Evolutionary conservation across 1,140 invertebrate species (phyloP), one percentile per base, ranked within the genome.

Genomic region (Schlechtendalia chinensis): DNA sequence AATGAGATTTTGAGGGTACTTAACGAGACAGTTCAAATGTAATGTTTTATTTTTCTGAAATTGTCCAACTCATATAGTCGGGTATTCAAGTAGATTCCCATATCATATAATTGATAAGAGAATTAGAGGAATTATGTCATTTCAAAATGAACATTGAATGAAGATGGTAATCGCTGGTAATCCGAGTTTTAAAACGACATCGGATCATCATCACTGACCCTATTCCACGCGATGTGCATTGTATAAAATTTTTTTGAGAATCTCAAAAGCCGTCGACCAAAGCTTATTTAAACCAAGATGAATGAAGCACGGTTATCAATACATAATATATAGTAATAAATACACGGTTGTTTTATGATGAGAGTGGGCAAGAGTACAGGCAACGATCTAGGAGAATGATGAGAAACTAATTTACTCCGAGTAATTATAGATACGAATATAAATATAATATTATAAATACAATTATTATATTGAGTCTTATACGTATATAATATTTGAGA

Each of bases 301-400:
- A 75, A 75, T 59, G 54, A 75, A 75, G 29, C 56, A 1, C 22
- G 47, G n/a, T n/a, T n/a, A n/a, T n/a, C n/a, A n/a, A n/a, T n/a
- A n/a, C n/a, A n/a, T n/a, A n/a, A n/a, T n/a, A n/a, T n/a, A n/a
- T n/a, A n/a, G n/a, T n/a, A n/a, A n/a, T n/a, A n/a, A n/a, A n/a
- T 39, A 3, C 32, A 39, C 32, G 32, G 32, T 39, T 39, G 32
- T 39, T 8, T 3, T 39, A 4, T 8, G 32, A 8, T 8, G 8
- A 39, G 32, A 39, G 32, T 8, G 32, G 32, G 3, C 32, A 39
- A 39, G 32, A 39, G 32, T 3, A 39, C 32, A 3, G 32, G 32
- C 32, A 39, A 39, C 32, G 32, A 8, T 39, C 32, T 8, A 39
- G 32, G 32, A 8, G 32, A 8, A 39, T 39, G 32, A 39, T 39